These are phyloP conservation scores for Pseudorectes ferrugineus DNA, from an alignment of 2,113 vertebrate genomes.

Conservation along the genomic window DNA sequence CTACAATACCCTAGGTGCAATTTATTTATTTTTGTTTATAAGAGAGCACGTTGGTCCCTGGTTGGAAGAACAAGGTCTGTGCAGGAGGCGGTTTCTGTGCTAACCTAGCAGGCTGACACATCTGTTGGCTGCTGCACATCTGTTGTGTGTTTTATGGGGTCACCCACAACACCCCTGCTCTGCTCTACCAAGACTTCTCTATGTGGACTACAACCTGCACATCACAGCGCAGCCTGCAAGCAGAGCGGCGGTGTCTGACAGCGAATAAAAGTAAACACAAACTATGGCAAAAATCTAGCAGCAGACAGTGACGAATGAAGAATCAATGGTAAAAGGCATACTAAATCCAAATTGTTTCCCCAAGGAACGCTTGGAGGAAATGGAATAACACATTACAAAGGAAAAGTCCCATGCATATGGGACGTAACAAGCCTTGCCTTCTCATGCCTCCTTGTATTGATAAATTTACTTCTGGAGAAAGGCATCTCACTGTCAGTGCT, in stretches of 20 bases:
- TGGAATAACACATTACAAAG: conserved; percentile 3
- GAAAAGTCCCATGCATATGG: background rate
- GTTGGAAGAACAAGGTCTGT: accelerated
- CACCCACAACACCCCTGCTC: background rate
- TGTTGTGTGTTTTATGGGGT: background rate
- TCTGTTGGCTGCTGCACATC: background rate
- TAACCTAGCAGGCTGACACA: background rate
- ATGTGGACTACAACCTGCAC: background rate
- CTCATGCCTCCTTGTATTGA: background rate
- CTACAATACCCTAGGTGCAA: background rate
- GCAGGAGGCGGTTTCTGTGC: background rate
- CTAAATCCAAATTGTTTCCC: background rate
- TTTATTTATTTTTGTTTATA: background rate
- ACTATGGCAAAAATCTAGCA: background rate
- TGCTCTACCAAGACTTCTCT: background rate
- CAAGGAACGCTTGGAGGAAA: conserved; percentile 13
- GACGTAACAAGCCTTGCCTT: background rate
- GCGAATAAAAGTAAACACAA: conserved; percentile 14
- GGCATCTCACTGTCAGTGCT: background rate
- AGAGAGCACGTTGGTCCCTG: background rate
- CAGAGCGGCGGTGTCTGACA: background rate
- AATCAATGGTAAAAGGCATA: background rate
- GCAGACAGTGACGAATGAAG: background rate
- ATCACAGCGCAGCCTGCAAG: background rate
- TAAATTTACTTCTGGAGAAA: background rate